A percentile compares a stretch with the other conserved stretches of the same genome.
These are phyloP conservation scores for Trichechus manatus DNA, from an alignment of 2,113 vertebrate species.

Conservation along the genomic window DNA sequence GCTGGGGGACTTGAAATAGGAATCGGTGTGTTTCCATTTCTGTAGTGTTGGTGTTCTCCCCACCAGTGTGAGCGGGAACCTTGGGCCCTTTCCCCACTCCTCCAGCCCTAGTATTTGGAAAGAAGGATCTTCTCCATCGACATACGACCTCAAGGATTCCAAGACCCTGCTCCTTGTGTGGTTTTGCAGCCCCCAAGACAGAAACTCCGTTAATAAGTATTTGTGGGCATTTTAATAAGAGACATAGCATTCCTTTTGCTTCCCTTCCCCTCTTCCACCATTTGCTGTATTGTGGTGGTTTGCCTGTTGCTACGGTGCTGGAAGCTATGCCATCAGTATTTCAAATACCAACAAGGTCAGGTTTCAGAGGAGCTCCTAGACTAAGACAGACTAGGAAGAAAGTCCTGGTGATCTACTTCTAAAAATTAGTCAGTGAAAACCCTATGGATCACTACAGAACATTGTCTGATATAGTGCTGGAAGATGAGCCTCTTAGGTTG, in stretches of 20 bases:
- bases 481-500: not conserved
- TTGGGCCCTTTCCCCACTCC: fast-evolving
- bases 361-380: not conserved
- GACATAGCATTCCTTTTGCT: not conserved
- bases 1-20: not conserved
- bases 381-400: not conserved
- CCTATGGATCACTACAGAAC: not conserved
- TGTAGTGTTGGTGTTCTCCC: not conserved
- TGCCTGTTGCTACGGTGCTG: not conserved
- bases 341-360: not conserved
- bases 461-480: not conserved
- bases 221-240: not conserved
- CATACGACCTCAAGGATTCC: not conserved
- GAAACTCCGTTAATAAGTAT: too few relatives aligned
- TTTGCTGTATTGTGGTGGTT: not conserved
- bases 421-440: not conserved
- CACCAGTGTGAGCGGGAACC: fast-evolving
- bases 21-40: not conserved
- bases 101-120: fast-evolving
- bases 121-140: fast-evolving
- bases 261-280: not conserved
- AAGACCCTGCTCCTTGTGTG: fast-evolving
- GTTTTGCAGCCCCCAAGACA: not conserved
- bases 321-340: not conserved
- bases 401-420: not conserved